Evolutionary conservation across 1,140 invertebrate genomes (phyloP).

Genomic region (Epicauta chinensis): DNA sequence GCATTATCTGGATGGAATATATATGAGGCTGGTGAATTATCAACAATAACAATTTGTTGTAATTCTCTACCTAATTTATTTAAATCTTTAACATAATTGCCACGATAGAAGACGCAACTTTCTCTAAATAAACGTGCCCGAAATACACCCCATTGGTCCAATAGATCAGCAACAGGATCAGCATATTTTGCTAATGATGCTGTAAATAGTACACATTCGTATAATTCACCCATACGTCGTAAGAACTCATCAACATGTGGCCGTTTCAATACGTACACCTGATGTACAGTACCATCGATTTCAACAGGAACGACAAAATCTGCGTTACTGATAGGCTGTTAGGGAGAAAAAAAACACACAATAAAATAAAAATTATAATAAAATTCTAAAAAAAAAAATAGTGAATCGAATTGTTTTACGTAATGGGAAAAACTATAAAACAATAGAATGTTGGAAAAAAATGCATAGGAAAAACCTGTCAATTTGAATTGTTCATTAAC

Average conservation of each 20-base stretch:
- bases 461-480: too few relatives aligned
- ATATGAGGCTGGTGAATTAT: constrained; percentile 99
- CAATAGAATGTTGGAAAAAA: too few relatives aligned
- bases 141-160: constrained; percentile 97
- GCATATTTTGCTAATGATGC: constrained; percentile 99
- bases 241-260: constrained; percentile 99
- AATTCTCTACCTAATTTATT: constrained; percentile 95
- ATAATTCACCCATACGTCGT: constrained; percentile 94
- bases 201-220: constrained; percentile 99
- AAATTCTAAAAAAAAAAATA: too few relatives aligned
- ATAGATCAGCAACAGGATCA: constrained; percentile 96
- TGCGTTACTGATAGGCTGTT: constrained; percentile 97
- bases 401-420: too few relatives aligned
- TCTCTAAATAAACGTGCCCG: constrained; percentile 95
- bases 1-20: constrained; percentile 99
- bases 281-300: constrained; percentile 98
- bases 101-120: constrained; percentile 98
- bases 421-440: too few relatives aligned
- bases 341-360: constrained; percentile 26
- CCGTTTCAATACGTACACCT: constrained; percentile 98
- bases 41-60: constrained; percentile 95
- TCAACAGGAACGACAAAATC: constrained; percentile 99
- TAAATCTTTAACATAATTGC: constrained; percentile 99
- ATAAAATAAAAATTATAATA: too few relatives aligned
- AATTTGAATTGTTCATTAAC: too few relatives aligned